Base-by-base conservation (phyloP, 2,797 vertebrate species). In the Poliocrania exsul region DNA sequence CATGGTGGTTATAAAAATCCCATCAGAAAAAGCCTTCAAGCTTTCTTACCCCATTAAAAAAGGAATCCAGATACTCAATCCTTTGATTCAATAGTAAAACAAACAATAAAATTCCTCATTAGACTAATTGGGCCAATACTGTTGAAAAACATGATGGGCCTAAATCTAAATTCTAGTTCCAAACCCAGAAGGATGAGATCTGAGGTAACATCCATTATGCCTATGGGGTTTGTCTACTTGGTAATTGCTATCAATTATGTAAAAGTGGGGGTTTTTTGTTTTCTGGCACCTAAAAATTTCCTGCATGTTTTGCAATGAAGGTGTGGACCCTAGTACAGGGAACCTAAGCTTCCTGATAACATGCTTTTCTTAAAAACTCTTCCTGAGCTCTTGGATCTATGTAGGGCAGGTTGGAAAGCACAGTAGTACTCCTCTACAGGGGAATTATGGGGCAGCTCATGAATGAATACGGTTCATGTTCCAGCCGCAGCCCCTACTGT, bases 1-100 rank as follows among this genome's bases (percentile, higher is more conserved):
- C 70, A 88, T 70, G 70, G 64, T 61, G 88, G 95, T 95, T 93
- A 96, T 91, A 96, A 96, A 97, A 97, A 95, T 73, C 85, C 66
- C 77, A 86, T 93, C 80, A 91, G 46, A 88, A 95, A 94, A 97
- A 83, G 77, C 89, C 95, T 96, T 96, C 62, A 54, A 94, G 93
- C 92, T 92, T 79, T 90, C 75, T 82, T 86, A 79, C 14, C 18
- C 67, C 77, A 94, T 94, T 93, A 72, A 83, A 81, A 90, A 93
- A 88, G 54, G 29, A 50, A 79, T 64, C 54, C 25, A 83, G 56
- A 81, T 50, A 94, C 47, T 84, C 37, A 65, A 91, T 91, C 60
- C 88, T 91, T 92, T 40, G 14, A 86, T 91, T 95, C 85, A 91
- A 90, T 42, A 92, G 81, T 90, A 96, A 96, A 95, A 81, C 65